Evolutionary conservation across 2,797 vertebrate genomes (phyloP).

Genomic region (Geotrypetes seraphini): DNA sequence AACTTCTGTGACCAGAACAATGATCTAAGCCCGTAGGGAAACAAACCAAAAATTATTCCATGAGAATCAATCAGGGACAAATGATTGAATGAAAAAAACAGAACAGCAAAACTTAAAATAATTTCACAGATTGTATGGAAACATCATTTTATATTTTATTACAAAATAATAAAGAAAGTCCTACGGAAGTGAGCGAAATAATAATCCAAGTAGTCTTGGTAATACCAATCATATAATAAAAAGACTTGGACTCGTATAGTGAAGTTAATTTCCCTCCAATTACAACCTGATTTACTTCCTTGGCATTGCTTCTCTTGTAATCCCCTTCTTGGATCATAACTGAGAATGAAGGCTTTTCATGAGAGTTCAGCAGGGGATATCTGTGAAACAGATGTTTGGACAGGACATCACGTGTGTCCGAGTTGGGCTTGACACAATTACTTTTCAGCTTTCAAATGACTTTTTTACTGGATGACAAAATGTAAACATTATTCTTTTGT

Average conservation of each 20-base stretch:
- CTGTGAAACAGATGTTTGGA: slow-evolving; percentile 61
- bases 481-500: slow-evolving; percentile 30
- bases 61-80: no score
- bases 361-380: slow-evolving; percentile 38
- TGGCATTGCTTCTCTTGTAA: slow-evolving; percentile 34
- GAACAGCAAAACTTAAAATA: no score
- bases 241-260: slow-evolving; percentile 24
- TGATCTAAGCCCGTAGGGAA: no score
- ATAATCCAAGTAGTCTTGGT: no score
- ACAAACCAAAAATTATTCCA: no score
- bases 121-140: no score
- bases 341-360: slow-evolving; percentile 48
- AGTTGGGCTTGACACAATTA: slow-evolving; percentile 41
- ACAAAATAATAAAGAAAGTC: no score
- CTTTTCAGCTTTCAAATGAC: slow-evolving; percentile 42
- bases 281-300: slow-evolving; percentile 47
- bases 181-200: no score
- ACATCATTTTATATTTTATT: no score
- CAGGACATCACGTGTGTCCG: slow-evolving; percentile 35
- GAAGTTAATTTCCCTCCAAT: slow-evolving; percentile 32
- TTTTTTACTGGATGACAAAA: slow-evolving; percentile 42
- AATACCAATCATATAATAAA: no score
- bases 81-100: no score
- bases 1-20: no score
- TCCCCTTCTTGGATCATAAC: slow-evolving; percentile 54